phyloP scores from a whole-genome alignment of 2,888 invertebrate genomes.

The Ophonus ardosiacus region DNA sequence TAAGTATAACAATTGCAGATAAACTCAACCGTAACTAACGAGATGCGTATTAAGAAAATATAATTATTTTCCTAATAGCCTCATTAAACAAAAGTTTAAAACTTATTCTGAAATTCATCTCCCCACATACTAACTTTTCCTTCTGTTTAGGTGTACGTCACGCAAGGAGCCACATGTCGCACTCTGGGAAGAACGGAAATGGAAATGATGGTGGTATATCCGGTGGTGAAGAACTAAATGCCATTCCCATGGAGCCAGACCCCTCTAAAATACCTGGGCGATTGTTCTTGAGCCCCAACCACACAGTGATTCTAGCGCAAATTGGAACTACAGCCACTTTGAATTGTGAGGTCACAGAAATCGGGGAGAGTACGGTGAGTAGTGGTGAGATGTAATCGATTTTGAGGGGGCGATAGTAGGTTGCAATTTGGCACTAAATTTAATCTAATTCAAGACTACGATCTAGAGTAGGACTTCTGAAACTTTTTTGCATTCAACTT shows the following conservation, averaged over 20 bases:
- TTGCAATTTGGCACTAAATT: too few species aligned
- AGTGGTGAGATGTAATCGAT: neutral
- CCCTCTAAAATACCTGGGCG: slow-evolving; percentile 68
- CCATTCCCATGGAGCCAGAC: slow-evolving; percentile 55
- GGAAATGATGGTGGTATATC: neutral
- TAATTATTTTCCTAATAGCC: neutral
- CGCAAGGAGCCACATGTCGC: slow-evolving; percentile 54
- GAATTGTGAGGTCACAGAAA: slow-evolving; percentile 82
- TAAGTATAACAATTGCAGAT: too few species aligned
- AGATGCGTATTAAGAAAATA: neutral
- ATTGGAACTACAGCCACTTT: slow-evolving; percentile 81
- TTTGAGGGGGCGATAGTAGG: too few species aligned
- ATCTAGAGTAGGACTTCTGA: too few species aligned
- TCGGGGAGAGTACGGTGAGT: slow-evolving; percentile 81
- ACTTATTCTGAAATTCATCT: neutral
- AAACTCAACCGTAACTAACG: too few species aligned
- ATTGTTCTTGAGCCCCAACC: slow-evolving; percentile 80
- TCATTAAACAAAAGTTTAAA: neutral
- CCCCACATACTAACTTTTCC: neutral
- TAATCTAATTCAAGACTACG: too few species aligned
- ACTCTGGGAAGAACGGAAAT: slow-evolving; percentile 18
- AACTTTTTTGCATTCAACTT: too few species aligned
- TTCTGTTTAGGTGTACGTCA: slow-evolving; percentile 30
- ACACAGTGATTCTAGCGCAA: slow-evolving; percentile 81
- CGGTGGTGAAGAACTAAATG: slow-evolving; percentile 47